Percentiles rank a stretch among this genome's conserved stretches.
Evolutionary conservation across 2,797 vertebrate species (phyloP).

Genomic region (Acipenser transmontanus): DNA sequence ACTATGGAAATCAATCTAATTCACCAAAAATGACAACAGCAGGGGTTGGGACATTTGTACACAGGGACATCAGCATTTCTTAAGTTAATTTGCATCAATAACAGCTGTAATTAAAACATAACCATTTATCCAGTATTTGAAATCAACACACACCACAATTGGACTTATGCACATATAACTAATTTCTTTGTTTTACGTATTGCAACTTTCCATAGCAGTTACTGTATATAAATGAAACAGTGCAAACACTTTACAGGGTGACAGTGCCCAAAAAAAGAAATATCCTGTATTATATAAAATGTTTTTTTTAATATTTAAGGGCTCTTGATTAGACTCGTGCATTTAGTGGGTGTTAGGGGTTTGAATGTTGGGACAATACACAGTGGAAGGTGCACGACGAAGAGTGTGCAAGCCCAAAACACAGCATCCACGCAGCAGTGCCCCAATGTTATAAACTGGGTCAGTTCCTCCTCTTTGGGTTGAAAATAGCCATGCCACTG

Average conservation of each 20-base stretch:
- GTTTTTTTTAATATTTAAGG: conserved; percentile 40
- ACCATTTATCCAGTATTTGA: too few species aligned
- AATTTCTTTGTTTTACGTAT: too few species aligned
- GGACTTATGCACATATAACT: too few species aligned
- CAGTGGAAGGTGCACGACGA: neutral
- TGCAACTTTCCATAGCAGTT: too few species aligned
- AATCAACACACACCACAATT: too few species aligned
- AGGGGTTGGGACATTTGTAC: too few species aligned
- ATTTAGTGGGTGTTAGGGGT: conserved; percentile 22
- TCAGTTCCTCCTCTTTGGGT: conserved; percentile 74
- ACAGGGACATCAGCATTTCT: too few species aligned
- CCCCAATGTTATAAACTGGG: conserved; percentile 80
- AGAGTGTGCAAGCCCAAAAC: conserved; percentile 86
- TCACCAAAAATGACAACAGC: too few species aligned
- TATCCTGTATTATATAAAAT: conserved; percentile 23
- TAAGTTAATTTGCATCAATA: too few species aligned
- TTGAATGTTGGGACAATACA: too few species aligned
- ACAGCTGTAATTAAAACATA: too few species aligned
- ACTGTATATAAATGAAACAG: conserved; percentile 23
- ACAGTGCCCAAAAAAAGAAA: conserved; percentile 6
- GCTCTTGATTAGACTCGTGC: conserved; percentile 48
- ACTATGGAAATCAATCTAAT: too few species aligned
- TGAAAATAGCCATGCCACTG: conserved; percentile 82
- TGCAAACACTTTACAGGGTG: conserved; percentile 47
- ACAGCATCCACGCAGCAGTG: conserved; percentile 88